Conservation (phyloP, 1,140 invertebrate genomes). For the Diorhabda sublineata region DNA sequence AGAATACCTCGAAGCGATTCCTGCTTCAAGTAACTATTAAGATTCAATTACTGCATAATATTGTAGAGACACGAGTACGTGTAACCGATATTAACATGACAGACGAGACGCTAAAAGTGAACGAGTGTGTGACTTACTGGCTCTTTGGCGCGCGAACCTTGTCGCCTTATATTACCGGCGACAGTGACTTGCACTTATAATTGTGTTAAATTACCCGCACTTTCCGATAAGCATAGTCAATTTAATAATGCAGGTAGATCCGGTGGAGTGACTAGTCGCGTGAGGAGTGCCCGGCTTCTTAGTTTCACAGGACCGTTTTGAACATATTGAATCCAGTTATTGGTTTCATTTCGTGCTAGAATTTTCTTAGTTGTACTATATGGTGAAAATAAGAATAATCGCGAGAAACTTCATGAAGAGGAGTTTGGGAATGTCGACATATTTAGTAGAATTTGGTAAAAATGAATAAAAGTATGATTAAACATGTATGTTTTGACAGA, state of each 20-base stretch:
- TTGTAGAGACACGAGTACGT: conserved; percentile 18
- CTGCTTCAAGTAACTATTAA: conserved; percentile 8
- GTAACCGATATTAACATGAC: conserved; percentile 21
- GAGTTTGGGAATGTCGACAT: no score
- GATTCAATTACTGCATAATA: conserved; percentile 15
- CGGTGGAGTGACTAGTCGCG: not conserved
- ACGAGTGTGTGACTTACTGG: conserved; percentile 21
- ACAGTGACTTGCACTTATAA: conserved; percentile 41
- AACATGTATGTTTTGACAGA: no score
- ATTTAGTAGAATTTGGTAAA: no score
- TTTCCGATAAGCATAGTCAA: conserved; percentile 27
- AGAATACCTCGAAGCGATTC: not conserved
- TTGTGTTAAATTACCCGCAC: conserved; percentile 40
- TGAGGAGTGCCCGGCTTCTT: conserved; percentile 9
- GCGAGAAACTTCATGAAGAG: no score
- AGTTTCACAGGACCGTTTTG: not conserved
- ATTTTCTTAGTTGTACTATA: no score
- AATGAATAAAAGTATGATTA: no score
- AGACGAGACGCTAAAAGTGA: conserved; percentile 9
- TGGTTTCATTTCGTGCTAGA: no score
- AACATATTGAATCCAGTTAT: no score
- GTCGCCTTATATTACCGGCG: conserved; percentile 21
- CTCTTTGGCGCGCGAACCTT: conserved; percentile 6
- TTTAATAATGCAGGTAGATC: conserved; percentile 14
- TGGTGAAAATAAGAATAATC: no score